phyloP scores from a whole-genome alignment of 2,888 invertebrate species.

The Timema cristinae region DNA sequence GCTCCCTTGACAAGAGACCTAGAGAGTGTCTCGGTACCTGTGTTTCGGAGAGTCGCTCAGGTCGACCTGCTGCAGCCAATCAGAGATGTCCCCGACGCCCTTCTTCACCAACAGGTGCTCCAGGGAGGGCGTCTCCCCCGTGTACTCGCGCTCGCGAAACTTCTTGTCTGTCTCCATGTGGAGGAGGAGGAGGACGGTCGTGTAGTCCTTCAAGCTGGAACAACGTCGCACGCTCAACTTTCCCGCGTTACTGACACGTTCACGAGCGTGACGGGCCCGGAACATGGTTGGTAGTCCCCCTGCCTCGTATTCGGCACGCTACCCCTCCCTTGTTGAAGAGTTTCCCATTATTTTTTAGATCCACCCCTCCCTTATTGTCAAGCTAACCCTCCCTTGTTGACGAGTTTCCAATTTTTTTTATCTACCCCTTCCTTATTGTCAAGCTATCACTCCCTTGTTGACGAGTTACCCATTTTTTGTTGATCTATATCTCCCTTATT shows the following conservation, averaged over 20 bases:
- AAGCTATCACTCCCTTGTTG: no score
- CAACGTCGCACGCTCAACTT: neutral
- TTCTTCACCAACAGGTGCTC: conserved; percentile 10
- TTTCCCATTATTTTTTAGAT: no score
- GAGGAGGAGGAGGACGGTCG: neutral
- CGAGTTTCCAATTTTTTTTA: no score
- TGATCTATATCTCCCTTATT: no score
- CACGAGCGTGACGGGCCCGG: neutral
- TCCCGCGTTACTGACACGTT: neutral
- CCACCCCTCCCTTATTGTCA: no score
- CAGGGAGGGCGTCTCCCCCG: neutral
- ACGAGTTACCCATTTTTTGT: no score
- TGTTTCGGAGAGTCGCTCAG: neutral
- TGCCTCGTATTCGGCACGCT: no score
- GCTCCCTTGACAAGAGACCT: no score
- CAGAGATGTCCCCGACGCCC: conserved; percentile 1
- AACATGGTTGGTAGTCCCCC: no score
- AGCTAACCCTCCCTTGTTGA: no score
- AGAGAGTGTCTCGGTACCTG: neutral
- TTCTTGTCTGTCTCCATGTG: neutral
- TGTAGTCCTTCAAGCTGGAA: neutral
- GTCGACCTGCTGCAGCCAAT: conserved; percentile 13
- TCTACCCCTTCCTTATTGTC: no score
- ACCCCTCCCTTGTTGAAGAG: no score
- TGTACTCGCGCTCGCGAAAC: neutral